Percentiles rank a stretch among this genome's conserved stretches.
These are phyloP conservation scores for Nerophis lumbriciformis DNA, from an alignment of 2,113 vertebrate genomes.

Conservation along the genomic window DNA sequence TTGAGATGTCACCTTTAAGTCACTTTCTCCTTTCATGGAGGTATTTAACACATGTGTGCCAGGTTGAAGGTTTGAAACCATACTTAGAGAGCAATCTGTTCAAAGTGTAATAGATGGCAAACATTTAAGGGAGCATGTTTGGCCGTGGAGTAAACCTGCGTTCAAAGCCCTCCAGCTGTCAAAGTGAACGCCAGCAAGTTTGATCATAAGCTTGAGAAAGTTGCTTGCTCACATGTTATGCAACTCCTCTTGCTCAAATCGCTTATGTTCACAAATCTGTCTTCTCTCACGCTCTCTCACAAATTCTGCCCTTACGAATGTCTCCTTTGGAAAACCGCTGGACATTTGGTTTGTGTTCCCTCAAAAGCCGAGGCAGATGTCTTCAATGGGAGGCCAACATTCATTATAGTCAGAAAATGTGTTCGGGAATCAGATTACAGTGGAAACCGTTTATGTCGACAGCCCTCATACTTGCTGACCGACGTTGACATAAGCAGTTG, in stretches of 20 bases:
- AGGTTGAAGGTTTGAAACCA: neutral
- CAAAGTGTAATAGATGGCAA: neutral
- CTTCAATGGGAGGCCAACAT: no score
- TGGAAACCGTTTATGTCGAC: no score
- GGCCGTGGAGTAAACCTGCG: neutral
- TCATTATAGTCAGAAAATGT: no score
- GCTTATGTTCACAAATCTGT: conserved; percentile 2
- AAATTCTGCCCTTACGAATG: conserved; percentile 4
- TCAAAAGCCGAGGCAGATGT: neutral
- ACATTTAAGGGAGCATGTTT: neutral
- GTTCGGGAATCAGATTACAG: no score
- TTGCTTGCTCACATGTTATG: conserved; percentile 4
- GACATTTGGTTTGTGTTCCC: neutral
- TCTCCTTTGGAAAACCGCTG: neutral
- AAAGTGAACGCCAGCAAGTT: conserved; percentile 3
- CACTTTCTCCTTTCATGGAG: neutral
- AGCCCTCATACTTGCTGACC: no score
- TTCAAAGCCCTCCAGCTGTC: conserved; percentile 4
- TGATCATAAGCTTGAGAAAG: conserved; percentile 4
- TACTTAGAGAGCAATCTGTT: neutral
- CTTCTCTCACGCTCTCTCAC: neutral
- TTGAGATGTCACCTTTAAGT: no score
- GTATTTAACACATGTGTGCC: no score
- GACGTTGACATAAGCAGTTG: no score
- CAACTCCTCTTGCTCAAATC: conserved; percentile 4